Percentiles rank a stretch among this genome's conserved stretches.
These are phyloP conservation scores for Heliconius nattereri DNA, from an alignment of 1,140 invertebrate genomes.

Conservation along the genomic window DNA sequence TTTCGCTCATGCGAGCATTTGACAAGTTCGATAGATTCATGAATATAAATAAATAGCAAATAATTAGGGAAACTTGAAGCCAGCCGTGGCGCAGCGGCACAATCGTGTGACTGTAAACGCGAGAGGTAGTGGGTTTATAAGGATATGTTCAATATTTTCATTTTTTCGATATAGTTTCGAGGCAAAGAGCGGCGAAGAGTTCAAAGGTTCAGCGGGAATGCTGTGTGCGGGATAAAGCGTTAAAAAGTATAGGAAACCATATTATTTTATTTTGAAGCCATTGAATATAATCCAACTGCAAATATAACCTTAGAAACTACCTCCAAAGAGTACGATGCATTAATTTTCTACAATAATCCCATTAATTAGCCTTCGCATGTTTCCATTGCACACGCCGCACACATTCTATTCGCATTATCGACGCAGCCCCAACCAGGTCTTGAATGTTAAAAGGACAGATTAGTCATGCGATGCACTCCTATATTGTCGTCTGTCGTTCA, in stretches of 20 bases:
- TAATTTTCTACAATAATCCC: slow-evolving; percentile 28
- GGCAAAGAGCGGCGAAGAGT: too few species aligned
- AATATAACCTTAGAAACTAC: slow-evolving; percentile 12
- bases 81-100: background rate
- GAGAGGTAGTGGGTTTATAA: too few species aligned
- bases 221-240: too few species aligned
- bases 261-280: background rate
- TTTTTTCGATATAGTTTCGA: too few species aligned
- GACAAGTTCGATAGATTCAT: too few species aligned
- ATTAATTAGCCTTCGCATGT: slow-evolving; percentile 49
- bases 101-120: background rate
- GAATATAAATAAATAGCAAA: too few species aligned
- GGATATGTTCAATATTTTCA: too few species aligned
- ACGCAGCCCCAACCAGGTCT: slow-evolving; percentile 39
- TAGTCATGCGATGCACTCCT: slow-evolving; percentile 62
- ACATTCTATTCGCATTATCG: slow-evolving; percentile 55
- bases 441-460: slow-evolving; percentile 64
- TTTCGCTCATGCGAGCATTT: too few species aligned
- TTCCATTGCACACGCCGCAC: slow-evolving; percentile 39
- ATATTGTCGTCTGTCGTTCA: slow-evolving; percentile 62
- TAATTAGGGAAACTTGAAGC: too few species aligned
- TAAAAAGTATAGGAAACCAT: too few species aligned
- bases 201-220: too few species aligned
- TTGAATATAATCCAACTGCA: background rate
- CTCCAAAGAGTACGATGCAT: slow-evolving; percentile 15